Evolutionary conservation across 2,113 vertebrate genomes (phyloP).

Genomic region (Corythaeola cristata): DNA sequence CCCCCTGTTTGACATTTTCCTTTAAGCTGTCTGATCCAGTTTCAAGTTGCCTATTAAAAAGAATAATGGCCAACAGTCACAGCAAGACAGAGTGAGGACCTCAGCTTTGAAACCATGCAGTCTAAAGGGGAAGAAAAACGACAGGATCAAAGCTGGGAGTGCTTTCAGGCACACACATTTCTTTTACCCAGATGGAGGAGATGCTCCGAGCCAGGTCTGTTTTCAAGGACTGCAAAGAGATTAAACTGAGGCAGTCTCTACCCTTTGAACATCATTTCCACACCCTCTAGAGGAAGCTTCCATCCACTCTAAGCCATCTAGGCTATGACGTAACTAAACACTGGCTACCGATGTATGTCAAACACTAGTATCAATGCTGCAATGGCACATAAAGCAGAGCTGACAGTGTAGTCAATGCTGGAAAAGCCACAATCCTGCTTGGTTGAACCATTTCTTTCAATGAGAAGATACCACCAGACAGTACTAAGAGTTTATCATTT

Average conservation of each 20-base stretch:
- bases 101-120: not conserved
- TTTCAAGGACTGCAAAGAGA: not conserved
- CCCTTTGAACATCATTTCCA: not conserved
- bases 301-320: not conserved
- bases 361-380: not conserved
- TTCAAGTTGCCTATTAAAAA: not conserved
- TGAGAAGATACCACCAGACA: not conserved
- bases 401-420: not conserved
- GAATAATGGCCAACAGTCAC: not conserved
- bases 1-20: not conserved
- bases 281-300: not conserved
- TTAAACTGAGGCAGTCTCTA: not conserved
- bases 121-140: not conserved
- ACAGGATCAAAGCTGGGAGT: not conserved
- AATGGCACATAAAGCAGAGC: not conserved
- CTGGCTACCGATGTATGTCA: fast-evolving
- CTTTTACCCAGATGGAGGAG: not conserved
- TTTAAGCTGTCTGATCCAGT: not conserved
- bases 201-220: not conserved
- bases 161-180: not conserved
- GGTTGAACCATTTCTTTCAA: not conserved
- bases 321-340: not conserved
- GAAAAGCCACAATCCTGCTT: not conserved
- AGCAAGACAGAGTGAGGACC: not conserved
- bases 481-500: not conserved